Base-by-base conservation (phyloP, 2,888 invertebrate species). In the Cheilosia urbana region DNA sequence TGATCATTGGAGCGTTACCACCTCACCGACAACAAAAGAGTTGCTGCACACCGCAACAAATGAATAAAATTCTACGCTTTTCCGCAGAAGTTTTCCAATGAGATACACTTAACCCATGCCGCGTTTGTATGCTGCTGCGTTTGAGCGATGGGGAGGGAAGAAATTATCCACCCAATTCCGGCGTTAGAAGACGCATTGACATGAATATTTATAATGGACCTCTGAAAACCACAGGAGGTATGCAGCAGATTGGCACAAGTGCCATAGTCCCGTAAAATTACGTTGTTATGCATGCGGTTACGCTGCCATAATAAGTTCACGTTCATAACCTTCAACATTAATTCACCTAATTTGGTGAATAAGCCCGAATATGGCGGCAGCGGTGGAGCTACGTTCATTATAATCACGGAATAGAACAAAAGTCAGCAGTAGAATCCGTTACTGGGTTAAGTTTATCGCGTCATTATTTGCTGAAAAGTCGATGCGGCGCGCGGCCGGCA, bases 361-460 rank as follows among this genome's bases (percentile, higher is more conserved):
- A 65, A 58, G 49, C 63, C 55, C 69, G 40, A 49, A 19, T 37
- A 30, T 51, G 37, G 55, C 47, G 11, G 9, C 19, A 17, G 9
- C 27, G 55, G 34, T 27, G 57, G n/a, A 3, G 19, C 17, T 17
- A 15, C 24, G 17, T 68, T 42, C 51, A 57, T 60, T 51, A 40
- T 51, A 24, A 19, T 27, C 58, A 19, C 60, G 45, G 42, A 58
- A 58, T 30, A 69, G 40, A 71, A 55, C 42, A 66, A 58, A 21
- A 4, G 11, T 15, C 19, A 24, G 37, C 47, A n/a, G 24, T 24
- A 53, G 37, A 69, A 51, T 66, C 73, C 73, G 79, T 83, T 83
- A 83, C 34, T 79, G 40, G 83, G 83, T 79, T 78, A 83, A 83
- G 78, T 83, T 79, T 78, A 79, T 83, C 73, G 71, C 63, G 62